These are phyloP conservation scores for Drosophila micromelanica DNA, from an alignment of 1,140 invertebrate genomes.

Conservation along the genomic window DNA sequence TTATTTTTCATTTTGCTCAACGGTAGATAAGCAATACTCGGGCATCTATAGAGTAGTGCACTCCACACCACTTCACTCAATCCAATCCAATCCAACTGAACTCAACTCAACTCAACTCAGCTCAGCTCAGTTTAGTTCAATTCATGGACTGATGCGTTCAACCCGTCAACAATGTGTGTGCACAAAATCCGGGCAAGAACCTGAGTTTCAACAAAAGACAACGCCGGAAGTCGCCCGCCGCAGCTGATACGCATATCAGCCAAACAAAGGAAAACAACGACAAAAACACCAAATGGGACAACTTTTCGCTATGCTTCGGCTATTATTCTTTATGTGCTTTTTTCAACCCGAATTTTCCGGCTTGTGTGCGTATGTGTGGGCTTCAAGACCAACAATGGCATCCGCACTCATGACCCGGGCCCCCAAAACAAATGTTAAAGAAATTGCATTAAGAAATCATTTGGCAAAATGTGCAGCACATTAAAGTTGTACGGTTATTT, in stretches of 20 bases:
- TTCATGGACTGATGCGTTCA: conserved; percentile 43
- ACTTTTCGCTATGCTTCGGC: conserved; percentile 28
- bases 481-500: conserved; percentile 18
- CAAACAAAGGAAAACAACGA: conserved; percentile 13
- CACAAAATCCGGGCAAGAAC: not conserved
- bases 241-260: conserved; percentile 60
- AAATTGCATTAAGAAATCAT: conserved; percentile 81
- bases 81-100: not conserved
- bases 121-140: not conserved
- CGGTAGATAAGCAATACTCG: conserved; percentile 57
- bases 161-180: conserved; percentile 42
- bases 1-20: conserved; percentile 46
- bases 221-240: conserved; percentile 63
- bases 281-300: conserved; percentile 6
- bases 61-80: conserved; percentile 12
- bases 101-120: not conserved
- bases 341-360: conserved; percentile 36
- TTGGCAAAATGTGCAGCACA: conserved; percentile 52
- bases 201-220: conserved; percentile 64
- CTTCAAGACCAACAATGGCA: conserved; percentile 60
- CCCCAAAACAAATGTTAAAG: conserved; percentile 26
- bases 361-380: conserved; percentile 21
- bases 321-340: conserved; percentile 74
- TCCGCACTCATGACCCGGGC: conserved; percentile 36
- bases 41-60: conserved; percentile 19